These are phyloP conservation scores for Pangasius djambal DNA, from an alignment of 2,797 vertebrate genomes.

Conservation along the genomic window DNA sequence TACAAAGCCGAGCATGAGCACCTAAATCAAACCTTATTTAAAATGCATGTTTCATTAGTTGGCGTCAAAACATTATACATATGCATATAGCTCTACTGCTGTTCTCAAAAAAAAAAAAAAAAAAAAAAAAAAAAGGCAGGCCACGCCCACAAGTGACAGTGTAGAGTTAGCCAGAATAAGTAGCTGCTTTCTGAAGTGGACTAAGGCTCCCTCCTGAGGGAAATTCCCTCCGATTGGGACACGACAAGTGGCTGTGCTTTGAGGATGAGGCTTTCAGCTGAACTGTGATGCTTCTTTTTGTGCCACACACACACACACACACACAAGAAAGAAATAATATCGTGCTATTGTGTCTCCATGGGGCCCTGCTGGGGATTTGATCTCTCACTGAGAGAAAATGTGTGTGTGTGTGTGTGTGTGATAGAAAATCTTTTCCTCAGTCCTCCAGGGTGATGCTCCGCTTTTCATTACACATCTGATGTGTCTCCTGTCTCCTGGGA, in stretches of 20 bases:
- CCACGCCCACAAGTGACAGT: neutral
- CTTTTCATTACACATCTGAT: constrained; percentile 47
- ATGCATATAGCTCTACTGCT: neutral
- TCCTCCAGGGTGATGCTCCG: constrained; percentile 11
- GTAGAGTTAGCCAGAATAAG: too few species aligned
- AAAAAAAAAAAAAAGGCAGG: too few species aligned
- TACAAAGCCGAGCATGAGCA: neutral
- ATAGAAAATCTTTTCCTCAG: constrained; percentile 36
- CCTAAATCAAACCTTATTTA: neutral
- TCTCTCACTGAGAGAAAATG: constrained; percentile 27
- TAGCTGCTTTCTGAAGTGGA: neutral
- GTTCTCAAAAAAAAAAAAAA: too few species aligned
- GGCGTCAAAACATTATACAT: neutral
- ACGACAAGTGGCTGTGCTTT: neutral
- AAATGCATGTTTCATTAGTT: neutral
- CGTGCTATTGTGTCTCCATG: constrained; percentile 29
- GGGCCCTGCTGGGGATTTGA: constrained; percentile 45
- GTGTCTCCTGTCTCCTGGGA: neutral
- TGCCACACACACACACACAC: neutral
- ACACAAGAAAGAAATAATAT: constrained; percentile 40
- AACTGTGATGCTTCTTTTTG: neutral
- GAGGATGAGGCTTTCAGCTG: neutral
- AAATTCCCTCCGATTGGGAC: neutral
- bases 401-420: constrained; percentile 2
- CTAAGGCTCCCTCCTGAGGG: neutral